phyloP scores from a whole-genome alignment of 2,113 vertebrate species.

The Ctenodactylus gundi region DNA sequence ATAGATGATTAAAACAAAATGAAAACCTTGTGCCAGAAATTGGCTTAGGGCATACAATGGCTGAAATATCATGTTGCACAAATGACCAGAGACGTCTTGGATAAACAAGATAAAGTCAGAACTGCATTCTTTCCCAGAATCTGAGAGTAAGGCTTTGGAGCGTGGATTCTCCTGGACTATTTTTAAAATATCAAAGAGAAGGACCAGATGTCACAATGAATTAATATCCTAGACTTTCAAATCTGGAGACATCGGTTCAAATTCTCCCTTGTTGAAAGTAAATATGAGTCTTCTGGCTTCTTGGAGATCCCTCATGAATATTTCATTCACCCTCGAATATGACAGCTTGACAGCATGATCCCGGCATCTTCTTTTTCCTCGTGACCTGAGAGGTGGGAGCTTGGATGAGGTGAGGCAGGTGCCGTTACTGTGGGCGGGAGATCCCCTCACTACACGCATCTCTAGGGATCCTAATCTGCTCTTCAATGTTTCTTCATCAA shows the following conservation, averaged over 20 bases:
- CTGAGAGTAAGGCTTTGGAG: constrained; percentile 29
- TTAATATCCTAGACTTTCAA: constrained; percentile 58
- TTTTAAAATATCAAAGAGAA: constrained; percentile 69
- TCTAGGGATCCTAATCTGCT: constrained; percentile 5
- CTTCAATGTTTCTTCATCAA: background rate
- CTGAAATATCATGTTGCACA: constrained; percentile 54
- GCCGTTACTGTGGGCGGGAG: background rate
- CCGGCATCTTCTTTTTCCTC: constrained; percentile 49
- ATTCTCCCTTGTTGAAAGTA: constrained; percentile 63
- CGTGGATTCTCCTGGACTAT: constrained; percentile 56
- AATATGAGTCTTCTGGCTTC: constrained; percentile 65
- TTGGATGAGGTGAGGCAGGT: constrained; percentile 49
- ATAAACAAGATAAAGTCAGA: constrained; percentile 65
- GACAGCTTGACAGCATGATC: constrained; percentile 65
- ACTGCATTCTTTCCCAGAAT: constrained; percentile 61
- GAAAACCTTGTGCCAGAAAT: constrained; percentile 18
- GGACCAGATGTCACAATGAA: constrained; percentile 69
- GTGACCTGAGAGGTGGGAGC: background rate
- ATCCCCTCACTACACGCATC: background rate
- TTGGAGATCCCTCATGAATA: constrained; percentile 53
- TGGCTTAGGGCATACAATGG: constrained; percentile 36
- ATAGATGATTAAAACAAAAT: constrained; percentile 59
- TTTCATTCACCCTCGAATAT: constrained; percentile 59
- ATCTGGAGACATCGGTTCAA: constrained; percentile 61
- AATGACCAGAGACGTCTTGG: constrained; percentile 51